phyloP scores from a whole-genome alignment of 2,113 vertebrate genomes.

The Hyperopisus bebe region DNA sequence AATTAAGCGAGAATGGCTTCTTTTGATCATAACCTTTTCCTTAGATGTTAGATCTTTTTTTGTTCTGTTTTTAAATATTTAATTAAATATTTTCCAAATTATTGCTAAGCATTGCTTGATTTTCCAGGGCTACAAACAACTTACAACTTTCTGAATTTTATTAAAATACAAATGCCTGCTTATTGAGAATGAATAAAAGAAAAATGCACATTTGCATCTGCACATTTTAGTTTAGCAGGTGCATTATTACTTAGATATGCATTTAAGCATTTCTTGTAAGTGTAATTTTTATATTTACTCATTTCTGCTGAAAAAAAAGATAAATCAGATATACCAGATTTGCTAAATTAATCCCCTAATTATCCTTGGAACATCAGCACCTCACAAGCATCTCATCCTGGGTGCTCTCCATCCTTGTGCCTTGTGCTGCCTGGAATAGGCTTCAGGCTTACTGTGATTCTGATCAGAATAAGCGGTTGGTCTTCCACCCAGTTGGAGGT shows the following conservation, averaged over 20 bases:
- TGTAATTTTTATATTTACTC: not conserved
- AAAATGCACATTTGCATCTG: not conserved
- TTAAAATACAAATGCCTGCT: not conserved
- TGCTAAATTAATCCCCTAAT: not conserved
- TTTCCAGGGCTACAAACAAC: not conserved
- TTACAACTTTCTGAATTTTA: not conserved
- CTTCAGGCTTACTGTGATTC: not conserved
- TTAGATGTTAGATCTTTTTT: not conserved
- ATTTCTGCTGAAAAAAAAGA: not conserved
- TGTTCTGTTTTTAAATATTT: not conserved
- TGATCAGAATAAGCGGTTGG: not conserved
- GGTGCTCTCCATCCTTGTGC: not conserved
- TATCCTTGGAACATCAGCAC: not conserved
- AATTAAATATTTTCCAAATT: not conserved
- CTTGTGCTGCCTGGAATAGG: not conserved
- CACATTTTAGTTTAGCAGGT: not conserved
- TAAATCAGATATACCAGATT: not conserved
- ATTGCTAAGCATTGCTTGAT: not conserved
- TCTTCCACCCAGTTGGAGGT: not conserved
- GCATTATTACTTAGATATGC: not conserved
- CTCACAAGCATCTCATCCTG: not conserved
- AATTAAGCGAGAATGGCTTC: not conserved
- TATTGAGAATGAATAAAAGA: not conserved
- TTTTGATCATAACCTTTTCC: not conserved
- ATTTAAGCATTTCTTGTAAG: not conserved